Percentiles rank a stretch among this genome's conserved stretches.
phyloP scores from a whole-genome alignment of 2,797 vertebrate species.

The Epinephelus coioides region DNA sequence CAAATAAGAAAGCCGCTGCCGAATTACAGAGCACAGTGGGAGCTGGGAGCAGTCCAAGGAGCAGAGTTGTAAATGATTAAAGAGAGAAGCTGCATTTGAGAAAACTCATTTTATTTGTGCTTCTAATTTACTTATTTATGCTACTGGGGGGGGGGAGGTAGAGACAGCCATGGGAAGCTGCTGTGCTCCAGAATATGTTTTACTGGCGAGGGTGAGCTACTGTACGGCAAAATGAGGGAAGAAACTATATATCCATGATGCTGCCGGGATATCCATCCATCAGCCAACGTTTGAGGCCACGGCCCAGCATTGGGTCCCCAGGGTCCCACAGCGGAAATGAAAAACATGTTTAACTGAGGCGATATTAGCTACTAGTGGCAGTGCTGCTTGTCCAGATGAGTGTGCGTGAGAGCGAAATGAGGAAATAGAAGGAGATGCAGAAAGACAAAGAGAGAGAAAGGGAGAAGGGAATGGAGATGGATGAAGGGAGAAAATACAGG shows the following conservation, averaged over 20 bases:
- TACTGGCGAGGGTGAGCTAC: constrained; percentile 40
- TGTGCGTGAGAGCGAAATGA: constrained; percentile 11
- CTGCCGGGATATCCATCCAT: constrained; percentile 61
- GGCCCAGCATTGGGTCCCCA: constrained; percentile 60
- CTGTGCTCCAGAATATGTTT: constrained; percentile 20
- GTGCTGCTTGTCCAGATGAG: constrained; percentile 51
- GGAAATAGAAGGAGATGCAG: constrained; percentile 7
- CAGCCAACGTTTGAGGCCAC: constrained; percentile 53
- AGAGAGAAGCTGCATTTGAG: constrained; percentile 56
- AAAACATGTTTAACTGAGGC: constrained; percentile 79
- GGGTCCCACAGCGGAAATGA: constrained; percentile 78
- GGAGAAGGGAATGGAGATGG: constrained; percentile 12
- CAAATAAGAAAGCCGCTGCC: constrained; percentile 69
- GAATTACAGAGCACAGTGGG: constrained; percentile 68
- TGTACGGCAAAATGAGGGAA: constrained; percentile 42
- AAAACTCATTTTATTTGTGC: constrained; percentile 52
- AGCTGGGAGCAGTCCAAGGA: constrained; percentile 53
- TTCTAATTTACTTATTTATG: constrained; percentile 56
- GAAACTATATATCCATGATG: constrained; percentile 45
- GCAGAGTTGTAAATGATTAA: constrained; percentile 70
- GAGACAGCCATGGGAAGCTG: constrained; percentile 10
- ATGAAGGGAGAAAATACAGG: constrained; percentile 10
- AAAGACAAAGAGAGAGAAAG: constrained; percentile 33
- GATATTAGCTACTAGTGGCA: constrained; percentile 66
- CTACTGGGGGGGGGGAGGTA: constrained; percentile 7